Evolutionary conservation across 2,797 vertebrate species (phyloP), one percentile per base, ranked within the genome.

Genomic region (Sebastes baramenuke): DNA sequence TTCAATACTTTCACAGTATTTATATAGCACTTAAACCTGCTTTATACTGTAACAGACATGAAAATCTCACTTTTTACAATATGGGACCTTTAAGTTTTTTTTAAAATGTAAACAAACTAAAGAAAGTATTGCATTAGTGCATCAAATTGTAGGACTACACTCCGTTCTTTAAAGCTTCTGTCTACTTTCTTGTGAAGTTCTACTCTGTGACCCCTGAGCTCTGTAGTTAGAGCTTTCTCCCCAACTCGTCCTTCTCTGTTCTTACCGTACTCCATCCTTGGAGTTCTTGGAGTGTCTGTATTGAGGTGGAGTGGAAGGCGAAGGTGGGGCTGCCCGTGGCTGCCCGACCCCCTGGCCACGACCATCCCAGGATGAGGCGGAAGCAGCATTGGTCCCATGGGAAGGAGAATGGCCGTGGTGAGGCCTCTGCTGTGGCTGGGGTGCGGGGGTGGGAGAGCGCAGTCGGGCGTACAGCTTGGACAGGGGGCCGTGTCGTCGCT

Each of bases 261-360:
- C 96, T 97, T 96, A 98, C 98, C 97, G 96, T 83, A 96, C 91
- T 93, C 91, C 97, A 78, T 96, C 97, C 90, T 97, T 97, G 86
- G 94, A 93, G 59, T 94, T 96, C 94, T 97, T 98, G 68, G 94
- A 90, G 78, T 95, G 91, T 88, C 94, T 95, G 89, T 97, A 95
- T 67, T 96, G 96, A 29, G 95, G 93, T 0, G 96, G 96, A 1
- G 95, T 95, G 70, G 96, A 95, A 36, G 95, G 96, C 8, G 95
- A 94, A 6, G 95, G 95, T 0, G 95, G 95, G 34, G 97, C 93
- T 3, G 91, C 89, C 64, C 95, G 95, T n/a, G 91, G 86, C 1
- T 94, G 90, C 9, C 95, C 94, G 0, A 69, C 72, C 1, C 84
- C 86, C 52, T 92, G 94, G 12, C 73, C 88, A 70, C 94, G 91